Percentiles rank a stretch among this genome's conserved stretches.
Evolutionary conservation across 23 tunicate genomes (phyloP).

Genomic region (Botrylloides violaceus): DNA sequence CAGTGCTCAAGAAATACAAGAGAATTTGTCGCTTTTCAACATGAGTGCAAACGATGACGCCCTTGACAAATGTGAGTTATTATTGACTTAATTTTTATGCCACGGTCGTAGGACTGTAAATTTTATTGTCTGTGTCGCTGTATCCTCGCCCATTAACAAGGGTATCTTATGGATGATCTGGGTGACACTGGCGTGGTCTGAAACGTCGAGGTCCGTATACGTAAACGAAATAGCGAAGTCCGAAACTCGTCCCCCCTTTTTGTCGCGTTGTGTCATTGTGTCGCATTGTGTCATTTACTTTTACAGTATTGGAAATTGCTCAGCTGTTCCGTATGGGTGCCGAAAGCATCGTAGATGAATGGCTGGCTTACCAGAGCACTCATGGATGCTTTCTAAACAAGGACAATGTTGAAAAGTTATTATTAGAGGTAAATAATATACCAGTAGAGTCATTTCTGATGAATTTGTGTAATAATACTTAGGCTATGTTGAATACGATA

Average conservation of each 20-base stretch:
- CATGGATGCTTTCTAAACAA: conserved; percentile 23
- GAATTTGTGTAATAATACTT: too few species aligned
- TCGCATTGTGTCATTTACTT: too few species aligned
- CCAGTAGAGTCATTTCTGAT: not conserved
- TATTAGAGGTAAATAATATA: conserved; percentile 5
- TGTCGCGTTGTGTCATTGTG: too few species aligned
- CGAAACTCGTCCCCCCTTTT: too few species aligned
- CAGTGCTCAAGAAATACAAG: conserved; percentile 26
- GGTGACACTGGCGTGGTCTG: too few species aligned
- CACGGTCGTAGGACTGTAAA: too few species aligned
- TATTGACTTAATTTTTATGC: not conserved
- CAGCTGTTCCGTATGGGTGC: conserved; percentile 38
- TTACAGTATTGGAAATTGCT: conserved; percentile 48
- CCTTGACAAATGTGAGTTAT: conserved; percentile 25
- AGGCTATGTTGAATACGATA: too few species aligned
- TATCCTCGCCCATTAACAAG: too few species aligned
- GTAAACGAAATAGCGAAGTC: too few species aligned
- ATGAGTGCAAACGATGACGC: conserved; percentile 48
- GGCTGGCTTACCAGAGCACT: conserved; percentile 80
- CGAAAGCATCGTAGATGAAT: conserved; percentile 49
- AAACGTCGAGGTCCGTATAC: too few species aligned
- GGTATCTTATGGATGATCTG: too few species aligned
- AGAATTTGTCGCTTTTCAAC: conserved; percentile 54
- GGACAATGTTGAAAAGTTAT: conserved; percentile 10
- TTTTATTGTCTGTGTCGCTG: too few species aligned